Evolutionary conservation across 2,888 invertebrate species (phyloP).

Genomic region (Brachycybe producta): DNA sequence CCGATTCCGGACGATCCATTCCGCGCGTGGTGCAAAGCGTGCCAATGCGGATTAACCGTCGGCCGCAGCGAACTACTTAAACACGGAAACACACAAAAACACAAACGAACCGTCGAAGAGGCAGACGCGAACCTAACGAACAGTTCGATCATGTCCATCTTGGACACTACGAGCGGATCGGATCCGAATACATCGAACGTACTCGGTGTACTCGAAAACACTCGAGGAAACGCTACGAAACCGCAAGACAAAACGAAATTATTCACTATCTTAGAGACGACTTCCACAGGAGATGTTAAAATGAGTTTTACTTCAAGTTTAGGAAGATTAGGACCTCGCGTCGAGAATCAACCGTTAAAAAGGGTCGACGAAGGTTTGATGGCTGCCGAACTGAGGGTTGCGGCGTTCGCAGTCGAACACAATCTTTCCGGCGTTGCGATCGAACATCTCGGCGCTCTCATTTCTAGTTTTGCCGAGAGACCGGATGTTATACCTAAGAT

Average conservation of each 20-base stretch:
- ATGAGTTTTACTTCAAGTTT: background rate
- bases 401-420: conserved; percentile 13
- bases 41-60: conserved; percentile 15
- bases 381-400: conserved; percentile 9
- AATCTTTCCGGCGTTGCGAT: conserved; percentile 7
- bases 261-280: conserved; percentile 1
- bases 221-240: too few species aligned
- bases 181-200: too few species aligned
- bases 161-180: too few species aligned
- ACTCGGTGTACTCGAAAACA: too few species aligned
- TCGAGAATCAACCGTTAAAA: background rate
- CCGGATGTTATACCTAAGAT: conserved; percentile 2
- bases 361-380: conserved; percentile 9
- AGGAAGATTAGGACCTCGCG: background rate
- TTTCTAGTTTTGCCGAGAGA: conserved; percentile 1
- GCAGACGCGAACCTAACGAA: too few species aligned
- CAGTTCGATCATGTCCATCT: too few species aligned
- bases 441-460: conserved; percentile 10
- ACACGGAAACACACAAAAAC: conserved; percentile 17
- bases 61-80: conserved; percentile 18
- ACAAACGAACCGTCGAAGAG: conserved; percentile 13
- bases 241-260: too few species aligned
- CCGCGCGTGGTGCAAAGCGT: conserved; percentile 17
- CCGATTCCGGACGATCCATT: conserved; percentile 17
- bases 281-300: background rate